Conservation (phyloP, 1,140 invertebrate species). For the Drosophila oshimai region DNA sequence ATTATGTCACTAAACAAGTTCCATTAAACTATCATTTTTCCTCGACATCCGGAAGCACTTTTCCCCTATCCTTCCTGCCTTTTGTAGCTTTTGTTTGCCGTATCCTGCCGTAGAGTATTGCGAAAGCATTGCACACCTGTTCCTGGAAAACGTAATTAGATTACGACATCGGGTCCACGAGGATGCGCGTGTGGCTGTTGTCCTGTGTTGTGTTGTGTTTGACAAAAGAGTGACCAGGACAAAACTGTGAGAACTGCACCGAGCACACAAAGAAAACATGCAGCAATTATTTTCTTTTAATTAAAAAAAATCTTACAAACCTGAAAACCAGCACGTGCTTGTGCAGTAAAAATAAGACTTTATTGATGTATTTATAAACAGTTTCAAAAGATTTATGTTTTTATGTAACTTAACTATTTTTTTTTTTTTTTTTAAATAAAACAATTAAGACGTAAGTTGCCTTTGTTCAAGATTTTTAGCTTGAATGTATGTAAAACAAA, state of each 20-base stretch:
- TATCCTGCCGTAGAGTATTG: slow-evolving; percentile 16
- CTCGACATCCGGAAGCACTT: slow-evolving; percentile 23
- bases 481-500: too few species aligned
- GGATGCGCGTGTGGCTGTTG: slow-evolving; percentile 20
- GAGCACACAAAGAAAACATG: neutral
- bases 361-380: too few species aligned
- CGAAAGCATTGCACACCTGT: slow-evolving; percentile 16
- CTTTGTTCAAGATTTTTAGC: too few species aligned
- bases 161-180: slow-evolving; percentile 40
- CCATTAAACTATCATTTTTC: slow-evolving; percentile 26
- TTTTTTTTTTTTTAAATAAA: too few species aligned
- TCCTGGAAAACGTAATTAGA: slow-evolving; percentile 47
- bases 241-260: neutral
- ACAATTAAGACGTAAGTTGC: too few species aligned
- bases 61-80: slow-evolving; percentile 8
- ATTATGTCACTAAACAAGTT: slow-evolving; percentile 5
- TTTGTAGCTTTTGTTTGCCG: neutral
- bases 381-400: too few species aligned
- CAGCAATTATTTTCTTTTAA: neutral
- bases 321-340: neutral
- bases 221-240: slow-evolving; percentile 12
- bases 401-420: too few species aligned
- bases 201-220: neutral
- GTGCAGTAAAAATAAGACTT: too few species aligned
- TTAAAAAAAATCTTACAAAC: neutral